Percentiles rank a stretch among this genome's conserved stretches.
phyloP scores from a whole-genome alignment of 2,113 vertebrate species.

The Elachura formosa region DNA sequence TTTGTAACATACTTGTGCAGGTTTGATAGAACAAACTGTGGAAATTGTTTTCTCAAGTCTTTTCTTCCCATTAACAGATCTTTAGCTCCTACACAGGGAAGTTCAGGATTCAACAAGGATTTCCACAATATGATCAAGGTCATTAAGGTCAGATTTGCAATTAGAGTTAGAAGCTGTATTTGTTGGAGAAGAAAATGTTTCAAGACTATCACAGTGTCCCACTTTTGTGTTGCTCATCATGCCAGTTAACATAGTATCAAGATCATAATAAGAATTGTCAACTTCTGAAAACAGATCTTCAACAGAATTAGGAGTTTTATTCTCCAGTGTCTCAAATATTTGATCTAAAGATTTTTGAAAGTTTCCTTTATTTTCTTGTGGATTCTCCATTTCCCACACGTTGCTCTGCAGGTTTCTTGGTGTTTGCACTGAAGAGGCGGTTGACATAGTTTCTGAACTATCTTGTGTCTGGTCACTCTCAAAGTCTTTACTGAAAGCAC shows the following conservation, averaged over 20 bases:
- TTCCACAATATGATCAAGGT: conserved; percentile 96
- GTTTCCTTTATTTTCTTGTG: conserved; percentile 74
- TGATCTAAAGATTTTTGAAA: conserved; percentile 85
- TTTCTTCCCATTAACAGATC: background rate
- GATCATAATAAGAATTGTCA: conserved; percentile 90
- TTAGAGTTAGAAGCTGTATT: conserved; percentile 75
- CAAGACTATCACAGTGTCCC: conserved; percentile 84
- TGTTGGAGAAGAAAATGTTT: conserved; percentile 78
- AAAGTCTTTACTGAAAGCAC: conserved; percentile 53
- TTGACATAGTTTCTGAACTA: conserved; percentile 30
- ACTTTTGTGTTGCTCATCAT: conserved; percentile 85
- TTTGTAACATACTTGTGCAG: conserved; percentile 52
- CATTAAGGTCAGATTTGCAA: conserved; percentile 92
- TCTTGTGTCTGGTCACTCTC: conserved; percentile 20
- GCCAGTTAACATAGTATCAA: conserved; percentile 91
- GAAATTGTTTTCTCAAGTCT: conserved; percentile 14
- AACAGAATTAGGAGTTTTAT: conserved; percentile 78
- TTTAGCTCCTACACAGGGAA: background rate
- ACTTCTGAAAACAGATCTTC: conserved; percentile 93
- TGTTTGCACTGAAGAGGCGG: conserved; percentile 19
- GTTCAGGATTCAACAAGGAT: conserved; percentile 94
- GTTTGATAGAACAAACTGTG: conserved; percentile 28
- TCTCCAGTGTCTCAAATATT: conserved; percentile 94
- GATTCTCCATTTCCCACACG: conserved; percentile 79
- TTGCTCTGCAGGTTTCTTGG: conserved; percentile 72